These are phyloP conservation scores for Folsomia manolachei DNA, from an alignment of 2,888 invertebrate species.

Conservation along the genomic window DNA sequence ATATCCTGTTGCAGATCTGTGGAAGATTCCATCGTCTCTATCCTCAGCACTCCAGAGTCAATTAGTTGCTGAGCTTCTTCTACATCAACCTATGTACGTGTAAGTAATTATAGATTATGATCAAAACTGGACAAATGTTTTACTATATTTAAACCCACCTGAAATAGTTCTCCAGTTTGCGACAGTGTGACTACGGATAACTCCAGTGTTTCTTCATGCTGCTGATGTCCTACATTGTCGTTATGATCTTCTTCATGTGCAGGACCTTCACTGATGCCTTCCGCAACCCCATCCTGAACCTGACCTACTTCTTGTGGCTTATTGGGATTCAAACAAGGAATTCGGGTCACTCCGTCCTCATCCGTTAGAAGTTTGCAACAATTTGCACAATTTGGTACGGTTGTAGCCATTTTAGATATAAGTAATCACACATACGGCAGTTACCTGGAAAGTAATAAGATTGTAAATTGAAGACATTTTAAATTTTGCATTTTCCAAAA, in stretches of 20 bases:
- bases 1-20: not conserved
- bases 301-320: not conserved
- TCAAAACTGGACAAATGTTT: too few relatives aligned
- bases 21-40: not conserved
- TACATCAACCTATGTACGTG: constrained; percentile 10
- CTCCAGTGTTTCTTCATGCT: not conserved
- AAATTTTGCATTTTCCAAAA: too few relatives aligned
- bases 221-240: not conserved
- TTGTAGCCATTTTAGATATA: too few relatives aligned
- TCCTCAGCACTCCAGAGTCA: not conserved
- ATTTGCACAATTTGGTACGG: constrained; percentile 25
- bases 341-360: not conserved
- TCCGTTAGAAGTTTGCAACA: constrained; percentile 12
- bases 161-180: not conserved
- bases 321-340: not conserved
- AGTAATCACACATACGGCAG: too few relatives aligned
- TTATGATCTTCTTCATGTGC: not conserved
- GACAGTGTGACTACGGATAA: not conserved
- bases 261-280: not conserved
- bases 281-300: not conserved
- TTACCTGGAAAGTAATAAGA: too few relatives aligned
- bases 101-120: too few relatives aligned
- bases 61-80: constrained; percentile 9
- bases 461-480: too few relatives aligned
- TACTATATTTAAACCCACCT: not conserved